Percentiles rank a stretch among this genome's conserved stretches.
These are phyloP conservation scores for Archilochus colubris DNA, from an alignment of 2,113 vertebrate species.

Conservation along the genomic window DNA sequence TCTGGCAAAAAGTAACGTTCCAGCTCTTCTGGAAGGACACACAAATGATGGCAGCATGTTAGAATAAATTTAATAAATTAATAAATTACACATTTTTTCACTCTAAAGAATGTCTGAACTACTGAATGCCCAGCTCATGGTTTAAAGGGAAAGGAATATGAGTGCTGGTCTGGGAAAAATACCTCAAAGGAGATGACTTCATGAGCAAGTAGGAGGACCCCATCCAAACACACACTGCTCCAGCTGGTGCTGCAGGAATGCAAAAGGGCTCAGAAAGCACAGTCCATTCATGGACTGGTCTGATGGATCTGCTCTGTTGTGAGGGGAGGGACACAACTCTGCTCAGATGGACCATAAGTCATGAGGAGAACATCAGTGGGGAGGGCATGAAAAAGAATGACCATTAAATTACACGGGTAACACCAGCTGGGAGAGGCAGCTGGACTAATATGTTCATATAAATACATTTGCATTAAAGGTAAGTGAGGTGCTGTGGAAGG, in stretches of 20 bases:
- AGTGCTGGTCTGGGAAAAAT: background rate
- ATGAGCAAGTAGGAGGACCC: background rate
- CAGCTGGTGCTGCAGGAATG: background rate
- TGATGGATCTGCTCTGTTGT: background rate
- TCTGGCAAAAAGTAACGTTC: background rate
- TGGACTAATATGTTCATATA: background rate
- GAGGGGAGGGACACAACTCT: background rate
- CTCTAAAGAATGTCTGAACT: background rate
- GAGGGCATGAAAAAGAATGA: background rate
- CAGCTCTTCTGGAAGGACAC: background rate
- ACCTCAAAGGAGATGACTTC: background rate
- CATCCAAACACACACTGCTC: background rate
- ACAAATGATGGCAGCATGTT: background rate
- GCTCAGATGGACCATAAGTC: fast-evolving
- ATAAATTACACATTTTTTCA: background rate
- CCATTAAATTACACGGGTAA: background rate
- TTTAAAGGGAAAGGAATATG: background rate
- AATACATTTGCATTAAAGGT: background rate
- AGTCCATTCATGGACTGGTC: background rate
- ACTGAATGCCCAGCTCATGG: background rate
- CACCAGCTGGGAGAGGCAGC: background rate
- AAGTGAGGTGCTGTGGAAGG: background rate
- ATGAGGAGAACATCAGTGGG: background rate
- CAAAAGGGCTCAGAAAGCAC: background rate
- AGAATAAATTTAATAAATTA: no score